Evolutionary conservation across 1,140 invertebrate genomes (phyloP), one percentile per base, ranked within the genome.

Genomic region (Xylocopa sonorina): DNA sequence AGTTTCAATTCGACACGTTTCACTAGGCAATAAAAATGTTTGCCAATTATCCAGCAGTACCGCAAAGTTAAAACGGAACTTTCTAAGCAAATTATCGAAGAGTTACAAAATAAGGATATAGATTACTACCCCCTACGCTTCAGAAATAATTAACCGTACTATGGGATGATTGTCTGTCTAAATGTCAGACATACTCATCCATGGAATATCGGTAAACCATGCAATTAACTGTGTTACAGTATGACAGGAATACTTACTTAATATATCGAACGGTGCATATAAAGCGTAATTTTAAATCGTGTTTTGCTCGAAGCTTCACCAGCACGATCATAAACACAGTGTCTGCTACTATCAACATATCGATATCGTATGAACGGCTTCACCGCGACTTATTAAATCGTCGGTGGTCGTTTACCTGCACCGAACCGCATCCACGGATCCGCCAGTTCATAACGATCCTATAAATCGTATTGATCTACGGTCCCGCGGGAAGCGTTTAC

Each of bases 381-480:
- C 4, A 5, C 27, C 29, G 43, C 12, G 57, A 55, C 16, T 68
- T 76, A 48, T 76, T 67, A 68, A 76, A 57, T 57, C 64, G 21
- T 68, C 51, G 64, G n/a, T 41, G 64, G n/a, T 32, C 38, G 50
- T 75, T 66, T 68, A 29, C 32, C 29, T 53, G 34, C 43, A 18
- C n/a, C n/a, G 27, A 16, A 9, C 5, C 12, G 18, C 6, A 57
- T 55, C 29, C 29, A 21, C 38, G 21, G n/a, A 57, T 50, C 29
- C 29, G 4, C 14, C 27, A 16, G 18, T 14, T 62, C 32, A 14
- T 48, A 48, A 67, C 50, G 41, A 60, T 50, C 66, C 9, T 10
- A 58, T 77, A 68, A 77, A 77, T 77, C 66, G 55, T 38, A 38
- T 38, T 60, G 53, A 48, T 69, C 43, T 38, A 60, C 41, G 41